phyloP scores from a whole-genome alignment of 2,113 vertebrate species.

The Pithys albifrons region DNA sequence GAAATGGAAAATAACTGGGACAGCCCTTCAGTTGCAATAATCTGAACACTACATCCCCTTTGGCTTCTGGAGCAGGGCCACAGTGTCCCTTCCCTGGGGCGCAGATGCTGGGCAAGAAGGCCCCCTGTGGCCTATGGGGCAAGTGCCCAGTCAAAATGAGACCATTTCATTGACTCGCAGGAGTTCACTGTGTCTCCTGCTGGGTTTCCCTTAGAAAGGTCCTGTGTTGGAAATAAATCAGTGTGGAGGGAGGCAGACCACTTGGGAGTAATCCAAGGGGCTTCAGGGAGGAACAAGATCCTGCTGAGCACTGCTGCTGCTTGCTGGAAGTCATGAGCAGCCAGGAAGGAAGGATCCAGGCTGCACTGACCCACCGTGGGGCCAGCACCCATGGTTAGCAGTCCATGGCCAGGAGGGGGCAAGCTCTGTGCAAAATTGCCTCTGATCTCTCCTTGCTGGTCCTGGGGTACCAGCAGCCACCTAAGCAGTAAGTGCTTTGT shows the following conservation, averaged over 20 bases:
- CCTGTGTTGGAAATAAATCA: background rate
- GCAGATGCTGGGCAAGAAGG: background rate
- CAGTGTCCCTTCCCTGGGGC: too few relatives aligned
- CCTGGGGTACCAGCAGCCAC: background rate
- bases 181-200: background rate
- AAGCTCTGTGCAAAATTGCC: rapidly evolving
- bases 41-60: too few relatives aligned
- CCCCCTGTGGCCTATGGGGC: rapidly evolving
- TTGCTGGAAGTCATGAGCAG: background rate
- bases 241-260: background rate
- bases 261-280: rapidly evolving
- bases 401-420: rapidly evolving
- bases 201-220: background rate
- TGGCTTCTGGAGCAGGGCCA: rapidly evolving
- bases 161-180: background rate
- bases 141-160: background rate
- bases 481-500: background rate
- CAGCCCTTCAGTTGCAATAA: background rate
- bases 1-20: background rate
- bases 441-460: background rate
- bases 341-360: background rate
- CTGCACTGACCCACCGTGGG: rapidly evolving
- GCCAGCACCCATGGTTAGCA: background rate
- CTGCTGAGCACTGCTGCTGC: background rate
- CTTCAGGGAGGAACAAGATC: background rate